Evolutionary conservation across 2,797 vertebrate genomes (phyloP).

Genomic region (Crocodylus rhombifer): DNA sequence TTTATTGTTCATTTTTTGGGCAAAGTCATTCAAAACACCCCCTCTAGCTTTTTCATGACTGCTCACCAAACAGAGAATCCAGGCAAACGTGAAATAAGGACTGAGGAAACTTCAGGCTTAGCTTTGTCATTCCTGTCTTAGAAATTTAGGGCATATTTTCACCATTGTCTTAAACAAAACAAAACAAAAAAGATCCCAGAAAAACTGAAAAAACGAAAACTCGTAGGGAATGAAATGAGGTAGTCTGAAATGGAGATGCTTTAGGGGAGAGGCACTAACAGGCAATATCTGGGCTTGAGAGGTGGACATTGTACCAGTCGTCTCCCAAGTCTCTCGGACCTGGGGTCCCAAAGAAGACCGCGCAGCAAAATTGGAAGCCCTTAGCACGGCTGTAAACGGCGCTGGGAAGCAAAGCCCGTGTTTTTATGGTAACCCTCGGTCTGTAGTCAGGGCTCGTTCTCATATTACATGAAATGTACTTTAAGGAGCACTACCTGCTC

Average conservation of each 20-base stretch:
- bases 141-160: conserved; percentile 43
- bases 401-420: conserved; percentile 65
- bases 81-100: conserved; percentile 34
- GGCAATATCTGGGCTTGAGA: conserved; percentile 38
- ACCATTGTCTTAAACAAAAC: conserved; percentile 27
- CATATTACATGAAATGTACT: conserved; percentile 81
- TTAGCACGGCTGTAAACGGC: conserved; percentile 15
- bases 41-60: conserved; percentile 18
- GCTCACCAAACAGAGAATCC: conserved; percentile 27
- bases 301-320: conserved; percentile 2
- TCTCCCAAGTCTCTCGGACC: no score
- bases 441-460: conserved; percentile 77
- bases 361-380: no score
- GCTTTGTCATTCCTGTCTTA: conserved; percentile 39
- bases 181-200: background rate
- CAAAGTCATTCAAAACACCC: background rate
- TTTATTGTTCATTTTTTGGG: conserved; percentile 37
- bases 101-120: conserved; percentile 55
- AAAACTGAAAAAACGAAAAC: conserved; percentile 24
- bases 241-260: conserved; percentile 40
- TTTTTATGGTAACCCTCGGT: conserved; percentile 78
- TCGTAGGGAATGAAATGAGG: conserved; percentile 16
- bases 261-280: conserved; percentile 30
- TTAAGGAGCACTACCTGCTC: conserved; percentile 84
- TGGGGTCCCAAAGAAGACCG: no score